Base-by-base conservation (phyloP, 2,113 vertebrate species). In the Notarius quadriscutis region DNA sequence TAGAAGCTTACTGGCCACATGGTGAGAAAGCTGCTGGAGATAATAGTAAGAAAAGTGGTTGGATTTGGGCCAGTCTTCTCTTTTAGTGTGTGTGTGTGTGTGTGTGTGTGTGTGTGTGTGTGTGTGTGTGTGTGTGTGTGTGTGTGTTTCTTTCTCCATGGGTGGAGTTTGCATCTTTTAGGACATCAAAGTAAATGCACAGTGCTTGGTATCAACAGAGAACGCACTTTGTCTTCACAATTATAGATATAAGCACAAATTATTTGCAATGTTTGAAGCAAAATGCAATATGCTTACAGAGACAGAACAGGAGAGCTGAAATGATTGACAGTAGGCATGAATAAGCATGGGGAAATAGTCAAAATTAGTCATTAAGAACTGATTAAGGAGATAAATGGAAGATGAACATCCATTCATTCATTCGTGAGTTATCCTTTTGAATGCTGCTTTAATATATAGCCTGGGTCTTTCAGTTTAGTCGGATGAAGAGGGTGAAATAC, bases 1-100 rank as follows among this genome's bases (percentile, higher is more conserved):
- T 81, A 87, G 88, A 87, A 87, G 81, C 71, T 85, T 79, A 90
- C 63, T 84, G 53, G 10, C 63, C 65, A 87, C 69, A 71, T 84
- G 81, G 84, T 84, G 87, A 84, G 87, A 83, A 55, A 60, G 41
- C 57, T 83, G 86, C 77, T 60, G 89, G 80, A 81, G 81, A 60
- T 41, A 74, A 67, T 53, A 81, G 79, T 60, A 50, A 58, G 55
- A 55, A 67, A 48, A 77, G 50, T 85, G 83, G n/a, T 41, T 57
- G 58, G 78, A 62, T 55, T 84, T 53, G 74, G 80, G 58, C 78
- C 60, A 77, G 72, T 34, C 55, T 60, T 20, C 57, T 79, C 22
- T n/a, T 85, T 82, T 62, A 53, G 48, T 60, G 48, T 75, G 34
- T 65, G 55, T 7, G 60, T 63, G 60, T 62, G 60, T 80, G 57